A percentile compares a stretch with the other conserved stretches of the same genome.
Conservation (phyloP, 92 coral and sea anemone genomes). For the Heteractis magnifica region DNA sequence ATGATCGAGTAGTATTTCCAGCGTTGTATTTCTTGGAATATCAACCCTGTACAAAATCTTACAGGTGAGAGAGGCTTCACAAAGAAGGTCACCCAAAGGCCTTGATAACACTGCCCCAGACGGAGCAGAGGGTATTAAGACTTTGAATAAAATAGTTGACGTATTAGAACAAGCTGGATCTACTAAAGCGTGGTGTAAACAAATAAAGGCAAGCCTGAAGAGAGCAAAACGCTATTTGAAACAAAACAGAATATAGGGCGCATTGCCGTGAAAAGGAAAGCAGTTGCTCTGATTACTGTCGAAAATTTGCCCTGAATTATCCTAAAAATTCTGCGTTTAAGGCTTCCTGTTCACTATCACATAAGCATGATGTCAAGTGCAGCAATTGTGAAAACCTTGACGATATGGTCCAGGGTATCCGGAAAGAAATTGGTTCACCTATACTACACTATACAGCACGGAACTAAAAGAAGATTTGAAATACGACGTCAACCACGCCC, state of each 20-base stretch:
- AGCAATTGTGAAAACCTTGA: no score
- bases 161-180: constrained; percentile 36
- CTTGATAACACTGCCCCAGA: constrained; percentile 56
- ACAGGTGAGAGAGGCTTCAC: constrained; percentile 55
- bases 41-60: constrained; percentile 28
- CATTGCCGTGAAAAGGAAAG: constrained; percentile 42
- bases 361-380: no score
- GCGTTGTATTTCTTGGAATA: no score
- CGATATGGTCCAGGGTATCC: no score
- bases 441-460: no score
- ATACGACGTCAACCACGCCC: no score
- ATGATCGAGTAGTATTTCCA: no score
- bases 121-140: constrained; percentile 46
- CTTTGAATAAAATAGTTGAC: constrained; percentile 25
- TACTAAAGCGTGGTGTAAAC: constrained; percentile 41
- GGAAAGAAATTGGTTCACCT: no score
- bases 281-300: constrained; percentile 55
- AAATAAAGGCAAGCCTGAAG: constrained; percentile 12
- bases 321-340: no score
- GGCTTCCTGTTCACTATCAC: no score
- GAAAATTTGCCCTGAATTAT: constrained; percentile 23
- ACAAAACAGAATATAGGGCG: constrained; percentile 28
- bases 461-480: no score
- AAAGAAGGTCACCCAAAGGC: constrained; percentile 38
- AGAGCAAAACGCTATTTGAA: constrained; percentile 42